Evolutionary conservation across 2,113 vertebrate genomes (phyloP).

Genomic region (Daphoenositta chrysoptera): DNA sequence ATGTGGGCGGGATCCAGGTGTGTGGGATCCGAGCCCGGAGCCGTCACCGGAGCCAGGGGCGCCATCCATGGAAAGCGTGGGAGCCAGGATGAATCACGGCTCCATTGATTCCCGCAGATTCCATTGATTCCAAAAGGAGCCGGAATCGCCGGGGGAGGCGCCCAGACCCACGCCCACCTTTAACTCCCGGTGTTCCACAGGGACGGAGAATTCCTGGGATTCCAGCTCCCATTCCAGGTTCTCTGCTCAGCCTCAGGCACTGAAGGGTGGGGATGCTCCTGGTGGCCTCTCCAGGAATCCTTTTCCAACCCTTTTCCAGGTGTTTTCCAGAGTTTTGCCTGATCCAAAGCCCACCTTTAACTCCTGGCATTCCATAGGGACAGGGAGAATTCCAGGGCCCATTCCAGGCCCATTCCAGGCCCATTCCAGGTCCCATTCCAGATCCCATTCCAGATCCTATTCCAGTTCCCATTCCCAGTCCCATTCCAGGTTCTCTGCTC

Average conservation of each 20-base stretch:
- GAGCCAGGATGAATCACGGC: not conserved
- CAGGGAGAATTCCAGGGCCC: not conserved
- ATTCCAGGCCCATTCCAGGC: too few relatives aligned
- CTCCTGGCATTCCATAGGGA: not conserved
- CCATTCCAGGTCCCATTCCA: too few relatives aligned
- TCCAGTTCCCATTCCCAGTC: too few relatives aligned
- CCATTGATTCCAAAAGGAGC: not conserved
- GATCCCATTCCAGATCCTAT: too few relatives aligned
- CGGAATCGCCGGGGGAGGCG: not conserved
- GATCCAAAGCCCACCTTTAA: not conserved
- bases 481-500: too few relatives aligned
- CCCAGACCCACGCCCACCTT: not conserved
- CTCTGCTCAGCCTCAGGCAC: too few relatives aligned
- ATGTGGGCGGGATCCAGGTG: not conserved
- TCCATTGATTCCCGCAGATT: not conserved
- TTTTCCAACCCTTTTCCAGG: too few relatives aligned
- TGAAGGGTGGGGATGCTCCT: too few relatives aligned
- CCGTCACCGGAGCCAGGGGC: not conserved
- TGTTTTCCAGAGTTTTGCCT: too few relatives aligned
- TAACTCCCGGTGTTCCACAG: not conserved
- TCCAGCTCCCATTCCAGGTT: too few relatives aligned
- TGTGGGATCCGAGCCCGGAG: not conserved
- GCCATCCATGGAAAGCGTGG: not conserved
- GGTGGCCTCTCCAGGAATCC: too few relatives aligned
- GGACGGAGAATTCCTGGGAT: not conserved